Base-by-base conservation (phyloP, 37 sponge, comb jelly and placozoan genomes). In the Dysidea cf. avara region DNA sequence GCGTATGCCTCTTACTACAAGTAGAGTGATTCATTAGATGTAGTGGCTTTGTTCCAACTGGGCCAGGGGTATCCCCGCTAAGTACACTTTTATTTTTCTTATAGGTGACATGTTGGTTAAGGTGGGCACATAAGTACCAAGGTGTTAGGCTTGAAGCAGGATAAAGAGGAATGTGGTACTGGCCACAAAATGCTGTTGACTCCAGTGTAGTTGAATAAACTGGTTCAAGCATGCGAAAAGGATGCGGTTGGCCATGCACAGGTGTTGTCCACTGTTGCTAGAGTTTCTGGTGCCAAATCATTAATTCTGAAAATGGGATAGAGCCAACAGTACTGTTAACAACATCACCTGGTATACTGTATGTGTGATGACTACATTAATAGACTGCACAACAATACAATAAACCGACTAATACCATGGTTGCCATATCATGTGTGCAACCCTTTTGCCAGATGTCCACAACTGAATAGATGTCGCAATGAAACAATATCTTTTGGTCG, bases 401-500 rank as follows among this genome's bases (percentile, higher is more conserved):
- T 13, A 7, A 33, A 1, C 81, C 18, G 9, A 72, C 32, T 12
- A 81, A 57, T 14, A 28, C 46, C 81, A 72, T 81, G 33, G 72
- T 9, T 0, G 0, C 60, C 20, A 14, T n/a, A n/a, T n/a, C n/a
- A n/a, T n/a, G n/a, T n/a, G n/a, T 37, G 26, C 55, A 33, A 29
- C 73, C 64, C 24, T 20, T 3, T 1, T 13, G 2, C 36, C 35
- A 34, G 7, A 35, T 38, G 14, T 49, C n/a, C 28, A 58, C 62
- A 2, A 81, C 73, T 38, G 81, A 56, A 17, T 39, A n/a, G 32
- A 72, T 81, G 35, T 81, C 81, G 38, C 73, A 71, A 31, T 71
- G 57, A 34, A 60, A 29, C 7, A 53, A 34, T 0, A 81, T 31
- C 36, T 17, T 2, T 56, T 30, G 1, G 39, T 2, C 81, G 65